Evolutionary conservation across 2,113 vertebrate species (phyloP), one percentile per base, ranked within the genome.

Genomic region (Deroptyus accipitrinus): DNA sequence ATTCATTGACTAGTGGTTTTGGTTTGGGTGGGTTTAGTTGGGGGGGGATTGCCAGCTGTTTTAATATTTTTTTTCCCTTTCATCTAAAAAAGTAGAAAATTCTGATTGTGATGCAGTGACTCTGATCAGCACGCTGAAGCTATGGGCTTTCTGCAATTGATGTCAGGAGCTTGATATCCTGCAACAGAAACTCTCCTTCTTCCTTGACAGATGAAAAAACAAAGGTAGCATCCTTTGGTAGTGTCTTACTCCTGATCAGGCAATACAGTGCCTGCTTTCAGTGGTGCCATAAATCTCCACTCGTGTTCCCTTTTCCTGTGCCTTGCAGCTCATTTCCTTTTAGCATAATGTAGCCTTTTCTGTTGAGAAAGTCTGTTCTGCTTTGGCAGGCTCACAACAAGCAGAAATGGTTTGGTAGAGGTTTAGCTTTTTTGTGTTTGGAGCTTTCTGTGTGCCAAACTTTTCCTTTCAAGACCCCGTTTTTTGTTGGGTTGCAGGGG

Each of bases 291-390:
- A 97, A 97, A 96, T 97, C 88, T 96, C 95, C 95, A 96, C 93
- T 95, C 92, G 79, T 86, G 92, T 96, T 96, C 95, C 83, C 94
- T 96, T 96, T 97, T 96, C 96, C 96, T 97, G 91, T 96, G 95
- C 94, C 91, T 95, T 96, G 92, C 94, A 95, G 86, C 86, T 96
- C 96, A 96, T 96, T 97, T 97, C 95, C 96, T 97, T 97, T 63
- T 69, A 95, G 94, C 83, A 96, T 96, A 96, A 97, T 95, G 96
- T 96, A 63, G 94, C 94, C 95, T 96, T 97, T 97, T 97, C 95
- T 96, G 88, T 91, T 93, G 80, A 69, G 95, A 97, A 94, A 91
- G 88, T 95, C 96, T 97, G 94, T 78, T 94, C 94, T 92, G 86
- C 92, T 93, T 96, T 97, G 96, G 96, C 96, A 96, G 96, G 83